Evolutionary conservation across 2,888 invertebrate species (phyloP).

Genomic region (Ichneumon xanthorius): DNA sequence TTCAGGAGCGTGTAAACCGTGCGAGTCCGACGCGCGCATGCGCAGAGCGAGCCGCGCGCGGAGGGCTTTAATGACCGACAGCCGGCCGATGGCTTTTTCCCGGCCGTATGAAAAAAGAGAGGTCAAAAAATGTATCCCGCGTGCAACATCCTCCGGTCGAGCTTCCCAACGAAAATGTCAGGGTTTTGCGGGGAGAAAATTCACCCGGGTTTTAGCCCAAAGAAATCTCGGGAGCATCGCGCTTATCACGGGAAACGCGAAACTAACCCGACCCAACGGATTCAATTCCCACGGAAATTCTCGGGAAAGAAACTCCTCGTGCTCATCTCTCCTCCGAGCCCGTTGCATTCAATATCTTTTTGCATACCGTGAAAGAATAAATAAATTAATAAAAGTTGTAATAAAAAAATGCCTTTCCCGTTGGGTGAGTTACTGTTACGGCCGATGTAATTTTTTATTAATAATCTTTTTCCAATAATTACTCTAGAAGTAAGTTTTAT

Average conservation of each 20-base stretch:
- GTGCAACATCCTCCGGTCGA: constrained; percentile 39
- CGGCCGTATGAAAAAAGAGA: not conserved
- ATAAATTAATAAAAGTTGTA: not conserved
- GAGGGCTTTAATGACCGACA: constrained; percentile 35
- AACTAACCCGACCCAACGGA: constrained; percentile 41
- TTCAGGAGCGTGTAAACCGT: not conserved
- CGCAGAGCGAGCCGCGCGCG: not conserved
- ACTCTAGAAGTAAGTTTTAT: no score
- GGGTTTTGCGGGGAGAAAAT: constrained; percentile 45
- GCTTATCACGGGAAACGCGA: constrained; percentile 60
- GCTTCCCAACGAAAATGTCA: constrained; percentile 44
- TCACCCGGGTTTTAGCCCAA: constrained; percentile 18
- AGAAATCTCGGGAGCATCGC: constrained; percentile 58
- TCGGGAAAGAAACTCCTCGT: not conserved
- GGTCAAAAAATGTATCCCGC: constrained; percentile 48
- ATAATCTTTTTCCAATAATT: no score
- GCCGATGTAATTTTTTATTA: no score
- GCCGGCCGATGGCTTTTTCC: constrained; percentile 35
- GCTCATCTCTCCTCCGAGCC: not conserved
- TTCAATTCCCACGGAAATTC: constrained; percentile 53
- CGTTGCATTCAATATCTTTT: not conserved
- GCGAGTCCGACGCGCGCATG: not conserved
- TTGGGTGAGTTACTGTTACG: not conserved
- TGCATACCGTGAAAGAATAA: not conserved
- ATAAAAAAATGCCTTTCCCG: not conserved